These are phyloP conservation scores for Nesidiocoris tenuis DNA, from an alignment of 2,888 invertebrate genomes.

Conservation along the genomic window DNA sequence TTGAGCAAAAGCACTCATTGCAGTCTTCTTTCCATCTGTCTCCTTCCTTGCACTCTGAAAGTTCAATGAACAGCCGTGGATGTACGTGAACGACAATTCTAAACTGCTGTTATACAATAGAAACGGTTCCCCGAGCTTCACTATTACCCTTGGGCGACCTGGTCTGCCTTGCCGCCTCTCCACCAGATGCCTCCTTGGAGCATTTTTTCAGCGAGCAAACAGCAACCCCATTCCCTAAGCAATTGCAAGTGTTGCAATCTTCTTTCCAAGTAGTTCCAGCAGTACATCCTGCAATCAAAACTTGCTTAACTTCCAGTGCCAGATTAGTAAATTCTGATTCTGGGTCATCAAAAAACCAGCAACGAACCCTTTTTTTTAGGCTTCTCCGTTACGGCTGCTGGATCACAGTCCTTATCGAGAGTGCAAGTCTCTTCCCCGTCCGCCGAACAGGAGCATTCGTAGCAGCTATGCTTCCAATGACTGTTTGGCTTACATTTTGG, in stretches of 20 bases:
- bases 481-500: background rate
- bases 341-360: no score
- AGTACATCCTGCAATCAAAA: constrained; percentile 19
- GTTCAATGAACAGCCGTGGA: background rate
- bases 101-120: no score
- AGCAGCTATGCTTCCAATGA: background rate
- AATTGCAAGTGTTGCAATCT: constrained; percentile 16
- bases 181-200: no score
- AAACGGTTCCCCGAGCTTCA: no score
- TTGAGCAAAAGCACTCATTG: constrained; percentile 7
- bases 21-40: constrained; percentile 22
- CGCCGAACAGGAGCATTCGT: background rate
- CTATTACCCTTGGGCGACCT: no score
- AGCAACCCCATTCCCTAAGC: background rate
- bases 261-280: constrained; percentile 22
- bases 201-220: constrained; percentile 8
- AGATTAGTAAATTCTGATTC: no score
- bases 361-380: no score
- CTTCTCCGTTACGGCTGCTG: no score
- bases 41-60: constrained; percentile 9
- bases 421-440: background rate
- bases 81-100: no score
- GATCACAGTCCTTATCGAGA: no score
- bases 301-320: no score
- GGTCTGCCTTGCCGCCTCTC: no score